A percentile compares a stretch with the other conserved stretches of the same genome.
Evolutionary conservation across 2,888 invertebrate species (phyloP).

Genomic region (Hypomecis punctinalis): DNA sequence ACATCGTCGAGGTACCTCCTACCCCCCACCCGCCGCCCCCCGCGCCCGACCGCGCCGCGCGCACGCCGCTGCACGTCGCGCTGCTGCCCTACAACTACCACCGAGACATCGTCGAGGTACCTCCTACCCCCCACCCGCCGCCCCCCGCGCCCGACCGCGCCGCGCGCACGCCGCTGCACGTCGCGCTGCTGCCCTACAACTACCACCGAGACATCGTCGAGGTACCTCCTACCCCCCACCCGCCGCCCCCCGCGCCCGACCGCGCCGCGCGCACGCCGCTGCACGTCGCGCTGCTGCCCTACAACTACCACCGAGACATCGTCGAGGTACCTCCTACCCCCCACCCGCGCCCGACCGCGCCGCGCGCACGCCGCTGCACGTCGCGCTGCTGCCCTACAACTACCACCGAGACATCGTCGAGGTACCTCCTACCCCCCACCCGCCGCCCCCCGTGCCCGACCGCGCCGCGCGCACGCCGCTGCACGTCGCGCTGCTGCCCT

Average conservation of each 20-base stretch:
- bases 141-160: conserved; percentile 88
- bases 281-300: conserved; percentile 28
- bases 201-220: conserved; percentile 74
- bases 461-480: conserved; percentile 91
- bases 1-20: conserved; percentile 39
- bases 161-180: conserved; percentile 92
- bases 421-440: too few species aligned
- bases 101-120: conserved; percentile 45
- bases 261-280: background rate
- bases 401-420: too few species aligned
- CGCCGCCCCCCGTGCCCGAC: conserved; percentile 88
- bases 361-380: conserved; percentile 18
- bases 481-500: conserved; percentile 91
- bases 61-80: conserved; percentile 93
- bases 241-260: too few species aligned
- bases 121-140: too few species aligned
- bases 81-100: conserved; percentile 91
- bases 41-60: conserved; percentile 90
- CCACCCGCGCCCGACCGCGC: conserved; percentile 59
- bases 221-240: too few species aligned
- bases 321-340: too few species aligned
- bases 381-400: too few species aligned
- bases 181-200: conserved; percentile 91
- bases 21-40: too few species aligned
- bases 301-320: too few species aligned